These are phyloP conservation scores for Nemotelus nigrinus DNA, from an alignment of 2,888 invertebrate species.

Conservation along the genomic window DNA sequence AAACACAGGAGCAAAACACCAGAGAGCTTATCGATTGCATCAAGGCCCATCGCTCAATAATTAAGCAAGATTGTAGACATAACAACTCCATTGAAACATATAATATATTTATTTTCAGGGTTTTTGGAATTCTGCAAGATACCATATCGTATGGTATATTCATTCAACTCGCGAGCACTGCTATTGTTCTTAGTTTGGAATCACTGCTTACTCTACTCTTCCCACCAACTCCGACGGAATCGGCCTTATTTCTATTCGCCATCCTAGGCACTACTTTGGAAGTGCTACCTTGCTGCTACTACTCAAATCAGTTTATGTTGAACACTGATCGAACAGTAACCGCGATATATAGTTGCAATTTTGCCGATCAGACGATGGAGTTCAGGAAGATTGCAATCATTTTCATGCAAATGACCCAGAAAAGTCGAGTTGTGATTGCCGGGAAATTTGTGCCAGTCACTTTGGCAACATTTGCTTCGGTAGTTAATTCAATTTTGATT, in stretches of 20 bases:
- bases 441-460: slow-evolving; percentile 37
- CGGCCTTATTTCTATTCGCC: background rate
- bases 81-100: background rate
- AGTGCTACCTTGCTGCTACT: slow-evolving; percentile 38
- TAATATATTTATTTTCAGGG: slow-evolving; percentile 2
- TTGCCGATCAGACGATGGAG: slow-evolving; percentile 25
- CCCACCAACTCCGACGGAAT: background rate
- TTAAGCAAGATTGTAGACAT: slow-evolving; percentile 1
- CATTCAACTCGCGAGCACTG: slow-evolving; percentile 5
- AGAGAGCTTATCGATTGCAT: slow-evolving; percentile 9
- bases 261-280: background rate
- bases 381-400: slow-evolving; percentile 42
- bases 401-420: slow-evolving; percentile 42
- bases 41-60: background rate
- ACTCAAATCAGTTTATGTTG: slow-evolving; percentile 26
- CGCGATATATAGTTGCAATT: slow-evolving; percentile 42
- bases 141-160: background rate
- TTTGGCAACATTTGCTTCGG: slow-evolving; percentile 16
- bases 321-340: slow-evolving; percentile 21
- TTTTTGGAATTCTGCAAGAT: slow-evolving; percentile 21
- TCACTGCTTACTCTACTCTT: background rate
- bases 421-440: slow-evolving; percentile 3
- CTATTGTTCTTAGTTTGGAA: background rate
- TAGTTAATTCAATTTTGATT: background rate
- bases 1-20: slow-evolving; percentile 19